Base-by-base conservation (phyloP, 2,113 vertebrate species). In the Oryzias woworae region DNA sequence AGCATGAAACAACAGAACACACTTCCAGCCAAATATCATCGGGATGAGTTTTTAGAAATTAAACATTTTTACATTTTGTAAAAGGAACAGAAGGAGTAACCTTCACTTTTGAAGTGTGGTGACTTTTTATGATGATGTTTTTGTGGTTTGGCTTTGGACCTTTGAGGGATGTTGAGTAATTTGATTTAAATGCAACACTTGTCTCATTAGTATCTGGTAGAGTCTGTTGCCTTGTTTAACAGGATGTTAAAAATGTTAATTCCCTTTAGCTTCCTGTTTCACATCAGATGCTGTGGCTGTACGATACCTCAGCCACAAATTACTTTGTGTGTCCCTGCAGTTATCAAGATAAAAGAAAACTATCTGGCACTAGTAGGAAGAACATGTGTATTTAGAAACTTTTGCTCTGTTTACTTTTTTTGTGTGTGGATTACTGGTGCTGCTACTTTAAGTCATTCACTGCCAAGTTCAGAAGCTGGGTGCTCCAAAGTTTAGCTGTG, bases 291-390 rank as follows among this genome's bases (percentile, higher is more conserved):
- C 8, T 7, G 16, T 49, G 28, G n/a, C 2, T 17, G 26, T 65
- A 43, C 16, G 10, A 46, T 31, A 48, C 36, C 24, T 47, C 28
- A 14, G 20, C 53, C 44, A 50, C 20, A 56, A 45, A 50, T 73
- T 22, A 31, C 56, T 70, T 42, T 65, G 48, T 0, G 4, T 46
- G 16, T 53, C 18, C 66, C 3, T 69, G 53, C 58, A 16, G 26
- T 53, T 69, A 62, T 73, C 22, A 42, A 0, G 43, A 44, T 4
- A 2, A 80, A 75, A 69, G 16, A n/a, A 53, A 74, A 73, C 31
- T 17, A 2, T 36, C 8, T 36, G 10, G 36, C 36, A 7, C 14
- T 5, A 2, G 48, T 70, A 22, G 24, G 46, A 44, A 53, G 58
- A 55, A 12, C 10, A 8, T 10, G 36, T 36, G 36, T 36, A 62